phyloP scores from a whole-genome alignment of 2,113 vertebrate genomes.

The Charina bottae region DNA sequence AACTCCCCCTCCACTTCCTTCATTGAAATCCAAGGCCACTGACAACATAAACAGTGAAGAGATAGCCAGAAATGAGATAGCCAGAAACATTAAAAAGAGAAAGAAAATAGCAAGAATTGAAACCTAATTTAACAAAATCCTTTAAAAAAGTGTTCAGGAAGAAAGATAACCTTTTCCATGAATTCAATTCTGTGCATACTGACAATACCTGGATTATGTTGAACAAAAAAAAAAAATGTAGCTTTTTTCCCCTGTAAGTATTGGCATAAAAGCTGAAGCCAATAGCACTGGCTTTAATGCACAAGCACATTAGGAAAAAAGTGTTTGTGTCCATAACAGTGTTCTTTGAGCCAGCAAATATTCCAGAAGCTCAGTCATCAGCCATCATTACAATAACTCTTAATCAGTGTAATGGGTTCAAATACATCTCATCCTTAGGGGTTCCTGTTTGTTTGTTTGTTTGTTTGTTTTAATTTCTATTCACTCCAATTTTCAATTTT shows the following conservation, averaged over 20 bases:
- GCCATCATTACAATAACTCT: constrained; percentile 20
- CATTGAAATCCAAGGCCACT: neutral
- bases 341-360: neutral
- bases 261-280: neutral
- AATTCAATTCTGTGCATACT: neutral
- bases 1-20: neutral
- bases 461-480: constrained; percentile 39
- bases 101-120: neutral
- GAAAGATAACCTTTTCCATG: neutral
- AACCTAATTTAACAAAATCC: neutral
- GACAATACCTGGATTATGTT: neutral
- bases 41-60: neutral
- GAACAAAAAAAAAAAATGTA: neutral
- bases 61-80: neutral
- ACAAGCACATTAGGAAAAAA: neutral
- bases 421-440: constrained; percentile 44
- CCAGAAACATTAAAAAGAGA: neutral
- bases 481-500: constrained; percentile 32
- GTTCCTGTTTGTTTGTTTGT: constrained; percentile 54
- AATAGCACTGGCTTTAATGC: neutral
- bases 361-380: neutral
- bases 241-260: too few species aligned
- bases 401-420: constrained; percentile 17
- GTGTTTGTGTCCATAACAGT: neutral
- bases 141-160: neutral